A percentile compares a stretch with the other conserved stretches of the same genome.
These are phyloP conservation scores for Trypoxylus dichotomus DNA, from an alignment of 1,140 invertebrate species.

Conservation along the genomic window DNA sequence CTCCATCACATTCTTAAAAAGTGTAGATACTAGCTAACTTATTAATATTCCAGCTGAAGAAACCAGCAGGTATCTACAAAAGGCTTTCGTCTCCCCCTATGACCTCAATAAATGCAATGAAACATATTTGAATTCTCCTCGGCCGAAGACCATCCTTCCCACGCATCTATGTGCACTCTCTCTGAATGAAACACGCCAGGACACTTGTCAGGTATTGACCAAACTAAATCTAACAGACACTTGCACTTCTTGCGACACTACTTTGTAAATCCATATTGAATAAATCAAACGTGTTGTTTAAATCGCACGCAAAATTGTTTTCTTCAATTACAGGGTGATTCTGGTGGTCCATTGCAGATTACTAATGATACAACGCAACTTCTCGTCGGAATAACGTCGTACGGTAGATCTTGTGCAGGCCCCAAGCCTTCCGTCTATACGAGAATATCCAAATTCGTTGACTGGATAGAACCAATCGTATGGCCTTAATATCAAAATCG, in stretches of 20 bases:
- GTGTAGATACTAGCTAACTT: too few relatives aligned
- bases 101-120: too few relatives aligned
- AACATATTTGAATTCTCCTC: too few relatives aligned
- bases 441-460: not conserved
- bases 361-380: constrained; percentile 25
- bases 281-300: too few relatives aligned
- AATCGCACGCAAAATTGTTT: too few relatives aligned
- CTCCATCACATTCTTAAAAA: too few relatives aligned
- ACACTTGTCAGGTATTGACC: not conserved
- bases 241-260: not conserved
- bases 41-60: too few relatives aligned
- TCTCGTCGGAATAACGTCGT: constrained; percentile 40
- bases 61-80: too few relatives aligned
- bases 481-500: too few relatives aligned
- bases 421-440: not conserved
- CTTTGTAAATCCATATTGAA: too few relatives aligned
- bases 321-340: not conserved
- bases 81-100: too few relatives aligned
- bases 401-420: not conserved
- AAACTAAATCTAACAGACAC: not conserved
- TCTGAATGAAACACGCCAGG: not conserved
- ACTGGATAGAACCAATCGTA: not conserved
- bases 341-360: not conserved
- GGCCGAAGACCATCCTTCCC: too few relatives aligned
- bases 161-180: not conserved